These are phyloP conservation scores for Muscicapa adusta DNA, from an alignment of 2,113 vertebrate species.

Conservation along the genomic window DNA sequence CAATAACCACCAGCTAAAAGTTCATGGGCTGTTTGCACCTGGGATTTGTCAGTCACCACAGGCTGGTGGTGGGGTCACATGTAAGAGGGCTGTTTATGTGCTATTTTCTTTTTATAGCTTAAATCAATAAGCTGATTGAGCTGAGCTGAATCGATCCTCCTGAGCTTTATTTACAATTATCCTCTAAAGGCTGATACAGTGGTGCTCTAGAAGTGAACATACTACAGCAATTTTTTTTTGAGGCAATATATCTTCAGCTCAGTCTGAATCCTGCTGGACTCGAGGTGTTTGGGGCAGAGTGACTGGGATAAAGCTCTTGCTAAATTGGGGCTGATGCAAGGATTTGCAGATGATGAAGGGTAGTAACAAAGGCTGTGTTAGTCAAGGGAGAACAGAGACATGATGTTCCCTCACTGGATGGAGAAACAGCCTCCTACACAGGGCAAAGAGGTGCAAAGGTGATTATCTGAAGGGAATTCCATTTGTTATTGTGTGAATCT, in stretches of 20 bases:
- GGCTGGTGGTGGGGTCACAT: neutral
- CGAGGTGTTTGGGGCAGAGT: neutral
- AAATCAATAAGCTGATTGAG: conserved; percentile 57
- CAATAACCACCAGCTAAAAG: neutral
- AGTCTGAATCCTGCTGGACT: neutral
- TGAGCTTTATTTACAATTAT: conserved; percentile 58
- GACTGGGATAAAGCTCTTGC: neutral
- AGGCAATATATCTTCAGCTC: neutral
- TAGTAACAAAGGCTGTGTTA: neutral
- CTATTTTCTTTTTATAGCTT: conserved; percentile 33
- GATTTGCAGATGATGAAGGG: neutral
- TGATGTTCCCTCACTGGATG: neutral
- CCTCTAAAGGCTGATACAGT: conserved; percentile 10
- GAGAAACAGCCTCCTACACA: neutral
- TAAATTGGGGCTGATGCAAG: neutral
- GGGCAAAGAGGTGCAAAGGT: neutral
- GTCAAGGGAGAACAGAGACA: neutral
- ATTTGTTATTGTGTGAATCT: neutral
- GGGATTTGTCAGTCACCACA: neutral
- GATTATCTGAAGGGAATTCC: neutral
- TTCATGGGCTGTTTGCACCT: neutral
- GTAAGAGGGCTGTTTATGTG: neutral
- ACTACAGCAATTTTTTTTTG: neutral
- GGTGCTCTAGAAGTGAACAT: neutral
- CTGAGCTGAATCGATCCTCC: neutral